Base-by-base conservation (phyloP, 2,888 invertebrate genomes). In the Brachyptera risi region DNA sequence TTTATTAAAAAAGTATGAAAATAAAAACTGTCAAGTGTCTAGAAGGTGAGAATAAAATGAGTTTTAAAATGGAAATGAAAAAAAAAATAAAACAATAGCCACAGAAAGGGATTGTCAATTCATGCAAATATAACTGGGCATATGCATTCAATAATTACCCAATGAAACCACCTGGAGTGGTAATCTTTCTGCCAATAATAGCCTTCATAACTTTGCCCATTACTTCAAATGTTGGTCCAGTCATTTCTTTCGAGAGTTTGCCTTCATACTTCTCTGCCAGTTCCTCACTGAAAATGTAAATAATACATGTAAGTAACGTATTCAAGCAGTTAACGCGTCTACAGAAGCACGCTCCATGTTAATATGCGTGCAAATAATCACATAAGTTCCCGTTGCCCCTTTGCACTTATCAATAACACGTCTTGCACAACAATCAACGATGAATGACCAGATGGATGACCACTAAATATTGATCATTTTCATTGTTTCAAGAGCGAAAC, bases 151-250 rank as follows among this genome's bases (percentile, higher is more conserved):
- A 21, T n/a, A 69, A 74, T 73, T 79, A 95, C 94, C 96, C 96
- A 66, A 89, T 82, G 75, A 97, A 98, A 67, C 84, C 86, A 49
- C 96, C 96, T 1, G 96, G 96, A 0, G 94, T 92, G 0, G 96
- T 98, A 35, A 99, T 87, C 75, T 97, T 93, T 66, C 96, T 84
- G 67, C 92, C 93, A 47, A 96, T 92, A 64, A 98, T 86, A 13
- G 91, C 91, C 74, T 97, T 97, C 92, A 99, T 97, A 24, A 99
- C 88, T 76, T 92, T 92, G 13, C 96, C 94, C 64, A 99, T 83
- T 1, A 98, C 92, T 78, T 99, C 98, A 73, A 92, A 97, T 0
- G 95, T 91, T 0, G 92, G 92, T 0, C 99, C 99, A 0, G 87
- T 86, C 67, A 98, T 78, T 73, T 96, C 93, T 73, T 93, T 93